Percentiles rank a stretch among this genome's conserved stretches.
Evolutionary conservation across 2,888 invertebrate species (phyloP).

Genomic region (Spodoptera exigua): DNA sequence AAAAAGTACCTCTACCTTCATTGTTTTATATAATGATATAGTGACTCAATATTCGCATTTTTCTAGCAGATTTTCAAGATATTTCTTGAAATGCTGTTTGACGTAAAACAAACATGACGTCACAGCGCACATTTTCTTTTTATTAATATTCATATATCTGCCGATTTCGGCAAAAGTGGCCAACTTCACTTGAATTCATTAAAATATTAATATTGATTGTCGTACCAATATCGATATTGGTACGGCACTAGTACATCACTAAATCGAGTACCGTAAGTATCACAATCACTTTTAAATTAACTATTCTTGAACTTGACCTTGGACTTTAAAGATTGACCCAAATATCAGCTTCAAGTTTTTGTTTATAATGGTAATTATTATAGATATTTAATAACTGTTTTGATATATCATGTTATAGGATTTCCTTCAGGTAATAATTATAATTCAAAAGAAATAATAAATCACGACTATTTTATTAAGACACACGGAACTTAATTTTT

Average conservation of each 20-base stretch:
- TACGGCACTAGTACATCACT: conserved; percentile 37
- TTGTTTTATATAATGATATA: too few species aligned
- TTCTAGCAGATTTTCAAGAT: too few species aligned
- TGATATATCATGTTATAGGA: conserved; percentile 23
- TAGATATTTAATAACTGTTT: conserved; percentile 38
- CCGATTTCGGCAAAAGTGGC: not conserved
- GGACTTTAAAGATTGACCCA: conserved; percentile 66
- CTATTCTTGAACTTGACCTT: conserved; percentile 69
- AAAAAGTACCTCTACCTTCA: too few species aligned
- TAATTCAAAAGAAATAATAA: conserved; percentile 14
- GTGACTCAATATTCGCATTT: too few species aligned
- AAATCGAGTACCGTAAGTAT: conserved; percentile 53
- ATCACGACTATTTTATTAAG: conserved; percentile 11
- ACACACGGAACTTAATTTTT: not conserved
- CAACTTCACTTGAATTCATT: not conserved
- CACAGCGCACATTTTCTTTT: too few species aligned
- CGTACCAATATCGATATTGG: conserved; percentile 47
- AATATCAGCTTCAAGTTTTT: conserved; percentile 52
- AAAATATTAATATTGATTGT: conserved; percentile 39
- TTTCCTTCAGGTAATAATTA: conserved; percentile 15
- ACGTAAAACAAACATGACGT: too few species aligned
- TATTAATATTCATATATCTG: too few species aligned
- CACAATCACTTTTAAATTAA: conserved; percentile 65
- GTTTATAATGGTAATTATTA: conserved; percentile 34
- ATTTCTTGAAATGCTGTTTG: too few species aligned